These are phyloP conservation scores for Hyposmocoma kahamanoa DNA, from an alignment of 1,140 invertebrate genomes.

Conservation along the genomic window DNA sequence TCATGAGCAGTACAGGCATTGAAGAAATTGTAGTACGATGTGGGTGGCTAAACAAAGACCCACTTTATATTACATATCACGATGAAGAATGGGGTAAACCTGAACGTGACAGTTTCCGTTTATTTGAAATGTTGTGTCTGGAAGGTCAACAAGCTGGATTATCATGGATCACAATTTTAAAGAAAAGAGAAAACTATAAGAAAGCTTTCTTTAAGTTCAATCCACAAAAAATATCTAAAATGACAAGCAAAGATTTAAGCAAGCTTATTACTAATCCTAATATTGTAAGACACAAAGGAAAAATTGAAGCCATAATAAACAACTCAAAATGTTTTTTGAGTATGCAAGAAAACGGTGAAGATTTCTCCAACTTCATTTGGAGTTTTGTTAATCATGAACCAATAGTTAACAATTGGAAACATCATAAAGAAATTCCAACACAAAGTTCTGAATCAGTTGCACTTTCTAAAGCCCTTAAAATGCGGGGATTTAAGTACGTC, in stretches of 20 bases:
- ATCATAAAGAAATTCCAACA: slow-evolving; percentile 35
- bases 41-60: slow-evolving; percentile 47
- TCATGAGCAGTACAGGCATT: too few species aligned
- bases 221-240: slow-evolving; percentile 34
- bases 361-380: slow-evolving; percentile 57
- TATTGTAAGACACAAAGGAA: slow-evolving; percentile 50
- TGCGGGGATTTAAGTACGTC: slow-evolving; percentile 53
- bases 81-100: slow-evolving; percentile 59
- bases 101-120: slow-evolving; percentile 28
- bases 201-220: slow-evolving; percentile 44
- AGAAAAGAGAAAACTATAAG: slow-evolving; percentile 50
- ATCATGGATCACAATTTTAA: slow-evolving; percentile 60
- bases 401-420: slow-evolving; percentile 43
- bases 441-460: slow-evolving; percentile 35
- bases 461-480: slow-evolving; percentile 49
- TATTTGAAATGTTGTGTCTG: slow-evolving; percentile 63
- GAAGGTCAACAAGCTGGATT: slow-evolving; percentile 64
- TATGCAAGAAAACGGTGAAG: slow-evolving; percentile 40
- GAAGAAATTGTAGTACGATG: slow-evolving; percentile 36
- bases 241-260: slow-evolving; percentile 30
- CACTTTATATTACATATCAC: slow-evolving; percentile 52
- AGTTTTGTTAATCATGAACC: slow-evolving; percentile 45
- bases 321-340: slow-evolving; percentile 49
- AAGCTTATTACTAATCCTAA: slow-evolving; percentile 26
- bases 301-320: slow-evolving; percentile 51